Percentiles rank a stretch among this genome's conserved stretches.
Evolutionary conservation across 2,797 vertebrate genomes (phyloP).

Genomic region (Heliangelus exortis): DNA sequence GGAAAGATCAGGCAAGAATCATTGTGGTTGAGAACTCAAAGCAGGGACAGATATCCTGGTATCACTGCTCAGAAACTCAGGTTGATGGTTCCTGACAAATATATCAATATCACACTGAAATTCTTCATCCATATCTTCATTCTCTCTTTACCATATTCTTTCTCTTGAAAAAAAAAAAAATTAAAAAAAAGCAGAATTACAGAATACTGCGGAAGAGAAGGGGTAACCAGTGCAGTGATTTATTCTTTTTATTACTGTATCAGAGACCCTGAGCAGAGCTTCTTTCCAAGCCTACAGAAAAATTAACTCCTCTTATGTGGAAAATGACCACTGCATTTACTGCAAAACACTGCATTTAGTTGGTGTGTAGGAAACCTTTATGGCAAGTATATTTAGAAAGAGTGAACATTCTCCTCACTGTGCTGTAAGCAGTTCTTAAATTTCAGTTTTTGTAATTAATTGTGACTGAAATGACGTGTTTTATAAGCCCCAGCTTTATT

Average conservation of each 20-base stretch:
- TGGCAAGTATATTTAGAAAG: neutral
- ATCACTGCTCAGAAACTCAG: neutral
- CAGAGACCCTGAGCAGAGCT: neutral
- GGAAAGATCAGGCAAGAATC: neutral
- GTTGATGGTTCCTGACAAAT: neutral
- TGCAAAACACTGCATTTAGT: conserved; percentile 9
- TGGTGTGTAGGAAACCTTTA: neutral
- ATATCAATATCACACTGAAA: neutral
- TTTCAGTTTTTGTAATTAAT: conserved; percentile 36
- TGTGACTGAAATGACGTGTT: conserved; percentile 41
- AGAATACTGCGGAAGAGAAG: neutral
- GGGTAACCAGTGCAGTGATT: neutral
- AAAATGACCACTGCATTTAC: neutral
- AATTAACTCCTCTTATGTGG: neutral
- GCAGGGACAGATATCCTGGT: neutral
- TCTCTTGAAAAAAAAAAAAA: neutral
- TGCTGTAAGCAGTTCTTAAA: neutral
- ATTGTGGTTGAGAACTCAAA: neutral
- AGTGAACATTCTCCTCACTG: neutral
- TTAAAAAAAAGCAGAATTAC: neutral
- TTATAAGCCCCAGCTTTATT: conserved; percentile 21
- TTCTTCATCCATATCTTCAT: neutral
- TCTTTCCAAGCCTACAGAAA: conserved; percentile 1
- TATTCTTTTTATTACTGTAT: neutral
- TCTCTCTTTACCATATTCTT: neutral